phyloP scores from a whole-genome alignment of 2,888 invertebrate species.

The Pyralis farinalis region DNA sequence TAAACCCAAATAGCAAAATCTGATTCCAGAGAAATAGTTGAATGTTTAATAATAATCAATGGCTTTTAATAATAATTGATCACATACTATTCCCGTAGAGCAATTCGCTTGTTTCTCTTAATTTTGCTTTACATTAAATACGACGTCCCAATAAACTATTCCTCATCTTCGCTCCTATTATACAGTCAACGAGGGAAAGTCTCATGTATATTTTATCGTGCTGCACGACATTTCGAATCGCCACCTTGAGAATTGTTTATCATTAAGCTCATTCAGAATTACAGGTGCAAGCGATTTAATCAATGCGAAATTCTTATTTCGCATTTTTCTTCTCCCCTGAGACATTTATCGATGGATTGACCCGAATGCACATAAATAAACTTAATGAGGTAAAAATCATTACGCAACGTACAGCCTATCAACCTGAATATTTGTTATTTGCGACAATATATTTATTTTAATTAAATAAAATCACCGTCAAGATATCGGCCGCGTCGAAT shows the following conservation, averaged over 20 bases:
- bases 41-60: too few relatives aligned
- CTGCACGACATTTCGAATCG: constrained; percentile 21
- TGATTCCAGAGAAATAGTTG: too few relatives aligned
- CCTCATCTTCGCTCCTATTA: constrained; percentile 14
- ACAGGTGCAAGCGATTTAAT: constrained; percentile 51
- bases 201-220: constrained; percentile 15
- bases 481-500: constrained; percentile 18
- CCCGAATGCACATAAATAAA: constrained; percentile 62
- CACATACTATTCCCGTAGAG: too few relatives aligned
- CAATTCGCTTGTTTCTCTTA: too few relatives aligned
- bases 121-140: not conserved
- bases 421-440: constrained; percentile 35
- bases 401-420: constrained; percentile 37
- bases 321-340: constrained; percentile 49
- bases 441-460: constrained; percentile 34
- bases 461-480: constrained; percentile 35
- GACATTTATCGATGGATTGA: constrained; percentile 63
- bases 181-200: constrained; percentile 18
- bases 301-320: constrained; percentile 56
- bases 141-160: constrained; percentile 1
- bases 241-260: constrained; percentile 23
- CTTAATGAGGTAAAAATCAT: constrained; percentile 66
- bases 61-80: too few relatives aligned
- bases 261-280: constrained; percentile 37
- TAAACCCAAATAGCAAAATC: too few relatives aligned